Percentiles rank a stretch among this genome's conserved stretches.
Evolutionary conservation across 2,888 invertebrate genomes (phyloP).

Genomic region (Hemaris fuciformis): DNA sequence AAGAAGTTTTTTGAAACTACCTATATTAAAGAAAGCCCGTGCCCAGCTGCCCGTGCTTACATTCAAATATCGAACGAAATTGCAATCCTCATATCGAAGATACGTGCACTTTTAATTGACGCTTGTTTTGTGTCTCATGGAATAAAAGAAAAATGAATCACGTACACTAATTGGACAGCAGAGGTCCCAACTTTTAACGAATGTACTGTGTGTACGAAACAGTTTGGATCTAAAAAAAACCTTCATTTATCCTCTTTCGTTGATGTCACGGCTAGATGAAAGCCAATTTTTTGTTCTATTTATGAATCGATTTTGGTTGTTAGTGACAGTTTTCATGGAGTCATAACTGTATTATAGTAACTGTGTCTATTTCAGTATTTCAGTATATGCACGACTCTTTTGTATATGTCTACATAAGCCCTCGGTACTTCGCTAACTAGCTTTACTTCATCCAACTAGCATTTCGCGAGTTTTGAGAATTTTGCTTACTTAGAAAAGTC

Average conservation of each 20-base stretch:
- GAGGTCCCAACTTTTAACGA: conserved; percentile 17
- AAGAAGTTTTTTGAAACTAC: too few relatives aligned
- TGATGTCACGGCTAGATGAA: neutral
- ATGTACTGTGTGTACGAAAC: neutral
- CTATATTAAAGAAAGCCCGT: too few relatives aligned
- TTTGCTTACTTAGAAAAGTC: too few relatives aligned
- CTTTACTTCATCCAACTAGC: too few relatives aligned
- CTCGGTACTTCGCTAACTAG: too few relatives aligned
- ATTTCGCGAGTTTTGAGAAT: too few relatives aligned
- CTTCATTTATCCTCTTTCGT: neutral
- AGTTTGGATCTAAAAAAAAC: neutral
- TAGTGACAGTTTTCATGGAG: neutral
- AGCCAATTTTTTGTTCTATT: neutral
- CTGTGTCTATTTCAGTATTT: too few relatives aligned
- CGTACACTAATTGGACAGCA: conserved; percentile 16
- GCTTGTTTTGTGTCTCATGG: neutral
- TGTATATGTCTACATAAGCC: too few relatives aligned
- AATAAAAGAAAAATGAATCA: neutral
- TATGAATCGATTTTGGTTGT: neutral
- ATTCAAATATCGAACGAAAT: too few relatives aligned
- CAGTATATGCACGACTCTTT: too few relatives aligned
- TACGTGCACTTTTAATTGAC: neutral
- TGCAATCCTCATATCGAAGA: neutral
- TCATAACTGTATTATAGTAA: neutral
- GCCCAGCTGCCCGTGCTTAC: too few relatives aligned